A percentile compares a stretch with the other conserved stretches of the same genome.
Conservation (phyloP, 2,888 invertebrate genomes). For the Rhodophaea formosa region DNA sequence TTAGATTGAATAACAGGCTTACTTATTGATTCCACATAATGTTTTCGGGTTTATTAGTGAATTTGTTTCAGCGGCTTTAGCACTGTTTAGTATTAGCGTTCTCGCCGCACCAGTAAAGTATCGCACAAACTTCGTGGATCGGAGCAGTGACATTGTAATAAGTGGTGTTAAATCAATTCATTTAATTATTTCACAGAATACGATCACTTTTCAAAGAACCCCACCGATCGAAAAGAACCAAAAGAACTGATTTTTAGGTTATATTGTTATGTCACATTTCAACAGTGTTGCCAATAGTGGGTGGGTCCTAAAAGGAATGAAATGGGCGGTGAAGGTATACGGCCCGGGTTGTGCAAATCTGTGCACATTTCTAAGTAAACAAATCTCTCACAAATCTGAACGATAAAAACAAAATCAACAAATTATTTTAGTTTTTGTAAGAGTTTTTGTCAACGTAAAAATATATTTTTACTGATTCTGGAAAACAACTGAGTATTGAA, state of each 20-base stretch:
- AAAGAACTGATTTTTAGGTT: constrained; percentile 3
- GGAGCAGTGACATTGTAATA: constrained; percentile 82
- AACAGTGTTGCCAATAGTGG: neutral
- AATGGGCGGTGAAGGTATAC: too few relatives aligned
- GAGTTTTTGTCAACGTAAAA: too few relatives aligned
- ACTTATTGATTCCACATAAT: constrained; percentile 63
- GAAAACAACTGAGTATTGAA: too few relatives aligned
- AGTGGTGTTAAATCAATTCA: constrained; percentile 32
- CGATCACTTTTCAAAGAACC: neutral
- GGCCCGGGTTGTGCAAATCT: too few relatives aligned
- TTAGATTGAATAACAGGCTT: constrained; percentile 26
- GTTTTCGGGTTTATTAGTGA: constrained; percentile 69
- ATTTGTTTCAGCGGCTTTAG: constrained; percentile 83
- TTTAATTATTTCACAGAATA: constrained; percentile 26
- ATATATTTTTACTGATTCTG: too few relatives aligned
- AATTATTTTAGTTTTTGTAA: too few relatives aligned
- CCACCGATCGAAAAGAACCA: neutral
- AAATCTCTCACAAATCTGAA: too few relatives aligned
- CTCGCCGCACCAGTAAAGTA: constrained; percentile 87
- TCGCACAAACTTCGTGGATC: constrained; percentile 88
- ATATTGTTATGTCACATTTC: constrained; percentile 5
- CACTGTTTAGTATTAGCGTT: constrained; percentile 84
- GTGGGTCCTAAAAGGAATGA: too few relatives aligned
- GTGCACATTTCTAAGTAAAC: too few relatives aligned
- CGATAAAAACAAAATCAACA: too few relatives aligned